Conservation (phyloP, 2,113 vertebrate species). For the Onychorhynchus coronatus region DNA sequence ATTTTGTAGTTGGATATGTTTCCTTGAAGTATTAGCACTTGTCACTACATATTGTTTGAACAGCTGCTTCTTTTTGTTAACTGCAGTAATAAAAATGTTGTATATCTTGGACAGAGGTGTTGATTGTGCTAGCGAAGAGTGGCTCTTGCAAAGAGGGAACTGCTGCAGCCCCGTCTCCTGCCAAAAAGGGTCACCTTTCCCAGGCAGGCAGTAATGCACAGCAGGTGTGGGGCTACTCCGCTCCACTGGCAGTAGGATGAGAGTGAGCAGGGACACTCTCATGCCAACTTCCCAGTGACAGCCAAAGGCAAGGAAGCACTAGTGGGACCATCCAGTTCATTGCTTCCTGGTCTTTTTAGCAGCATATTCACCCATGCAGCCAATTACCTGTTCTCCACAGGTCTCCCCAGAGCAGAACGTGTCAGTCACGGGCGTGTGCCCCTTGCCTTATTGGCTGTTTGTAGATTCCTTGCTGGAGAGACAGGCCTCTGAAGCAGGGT, state of each 20-base stretch:
- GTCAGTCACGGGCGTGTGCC: background rate
- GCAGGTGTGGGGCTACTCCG: background rate
- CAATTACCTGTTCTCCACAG: accelerated
- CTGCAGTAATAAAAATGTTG: background rate
- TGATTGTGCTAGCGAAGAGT: background rate
- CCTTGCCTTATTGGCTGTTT: background rate
- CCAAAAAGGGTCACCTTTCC: conserved; percentile 38
- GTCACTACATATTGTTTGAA: background rate
- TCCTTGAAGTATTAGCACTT: background rate
- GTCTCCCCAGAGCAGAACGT: background rate
- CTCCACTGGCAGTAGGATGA: background rate
- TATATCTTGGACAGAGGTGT: background rate
- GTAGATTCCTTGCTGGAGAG: background rate
- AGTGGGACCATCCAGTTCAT: background rate
- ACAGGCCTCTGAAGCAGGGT: background rate
- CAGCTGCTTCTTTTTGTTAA: background rate
- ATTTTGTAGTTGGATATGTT: background rate
- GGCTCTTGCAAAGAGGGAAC: background rate
- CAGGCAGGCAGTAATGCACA: background rate
- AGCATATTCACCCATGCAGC: background rate
- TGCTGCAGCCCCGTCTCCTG: background rate
- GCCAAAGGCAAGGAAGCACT: background rate
- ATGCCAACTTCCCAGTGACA: background rate
- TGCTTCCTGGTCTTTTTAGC: background rate
- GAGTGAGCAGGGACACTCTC: background rate